phyloP scores from a whole-genome alignment of 2,797 vertebrate genomes.

The Lepus oiostolus region DNA sequence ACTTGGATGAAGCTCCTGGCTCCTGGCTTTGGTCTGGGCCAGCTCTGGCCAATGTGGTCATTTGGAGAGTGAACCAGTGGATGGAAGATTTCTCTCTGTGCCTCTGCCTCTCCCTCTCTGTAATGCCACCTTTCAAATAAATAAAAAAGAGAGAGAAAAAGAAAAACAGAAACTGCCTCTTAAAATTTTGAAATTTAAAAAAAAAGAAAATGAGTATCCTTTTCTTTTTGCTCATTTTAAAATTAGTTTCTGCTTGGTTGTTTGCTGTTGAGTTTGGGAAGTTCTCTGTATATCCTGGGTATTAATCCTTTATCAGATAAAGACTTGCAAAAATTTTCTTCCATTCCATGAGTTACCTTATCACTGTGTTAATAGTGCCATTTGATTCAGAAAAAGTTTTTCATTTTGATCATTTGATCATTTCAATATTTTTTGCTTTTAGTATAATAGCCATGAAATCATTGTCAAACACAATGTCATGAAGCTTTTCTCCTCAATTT shows the following conservation, averaged over 20 bases:
- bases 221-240: not conserved
- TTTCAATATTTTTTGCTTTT: not conserved
- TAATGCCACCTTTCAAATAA: no score
- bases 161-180: no score
- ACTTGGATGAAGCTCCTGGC: no score
- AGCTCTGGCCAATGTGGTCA: no score
- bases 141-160: no score
- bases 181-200: not conserved
- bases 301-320: not conserved
- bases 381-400: not conserved
- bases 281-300: not conserved
- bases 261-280: not conserved
- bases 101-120: no score
- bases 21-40: no score
- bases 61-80: no score
- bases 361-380: not conserved
- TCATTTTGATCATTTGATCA: not conserved
- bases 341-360: not conserved
- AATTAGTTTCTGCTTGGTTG: not conserved
- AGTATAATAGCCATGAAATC: not conserved
- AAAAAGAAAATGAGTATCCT: accelerated
- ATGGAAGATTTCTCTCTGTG: no score
- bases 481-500: not conserved
- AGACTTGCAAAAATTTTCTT: not conserved
- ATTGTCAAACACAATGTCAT: not conserved